Percentiles rank a stretch among this genome's conserved stretches.
Evolutionary conservation across 2,888 invertebrate genomes (phyloP).

Genomic region (Adineta ricciae): DNA sequence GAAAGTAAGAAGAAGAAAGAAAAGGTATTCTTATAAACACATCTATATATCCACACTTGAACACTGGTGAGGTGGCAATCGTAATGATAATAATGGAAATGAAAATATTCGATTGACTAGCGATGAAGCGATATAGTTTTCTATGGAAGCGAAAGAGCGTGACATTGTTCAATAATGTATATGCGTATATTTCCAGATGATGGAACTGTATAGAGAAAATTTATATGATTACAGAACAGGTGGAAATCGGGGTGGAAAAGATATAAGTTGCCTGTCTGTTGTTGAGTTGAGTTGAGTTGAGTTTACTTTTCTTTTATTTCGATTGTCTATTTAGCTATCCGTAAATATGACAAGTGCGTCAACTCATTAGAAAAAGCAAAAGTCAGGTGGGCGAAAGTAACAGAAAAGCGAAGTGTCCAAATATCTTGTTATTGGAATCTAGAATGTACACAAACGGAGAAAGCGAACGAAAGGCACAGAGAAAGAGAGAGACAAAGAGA

Average conservation of each 20-base stretch:
- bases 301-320: background rate
- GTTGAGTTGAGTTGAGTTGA: background rate
- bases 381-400: background rate
- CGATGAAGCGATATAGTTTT: background rate
- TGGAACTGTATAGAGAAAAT: background rate
- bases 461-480: background rate
- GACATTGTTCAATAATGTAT: background rate
- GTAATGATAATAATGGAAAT: background rate
- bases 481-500: background rate
- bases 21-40: background rate
- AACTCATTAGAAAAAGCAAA: background rate
- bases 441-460: background rate
- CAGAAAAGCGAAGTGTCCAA: background rate
- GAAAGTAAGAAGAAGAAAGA: background rate
- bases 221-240: background rate
- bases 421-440: background rate
- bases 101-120: background rate
- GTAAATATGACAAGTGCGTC: conserved; percentile 3
- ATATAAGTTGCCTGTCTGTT: background rate
- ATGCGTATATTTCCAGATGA: background rate
- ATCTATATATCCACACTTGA: background rate
- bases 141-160: background rate
- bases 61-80: background rate
- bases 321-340: background rate
- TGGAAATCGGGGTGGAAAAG: background rate